phyloP scores from a whole-genome alignment of 2,113 vertebrate genomes.

The Dipodomys spectabilis region DNA sequence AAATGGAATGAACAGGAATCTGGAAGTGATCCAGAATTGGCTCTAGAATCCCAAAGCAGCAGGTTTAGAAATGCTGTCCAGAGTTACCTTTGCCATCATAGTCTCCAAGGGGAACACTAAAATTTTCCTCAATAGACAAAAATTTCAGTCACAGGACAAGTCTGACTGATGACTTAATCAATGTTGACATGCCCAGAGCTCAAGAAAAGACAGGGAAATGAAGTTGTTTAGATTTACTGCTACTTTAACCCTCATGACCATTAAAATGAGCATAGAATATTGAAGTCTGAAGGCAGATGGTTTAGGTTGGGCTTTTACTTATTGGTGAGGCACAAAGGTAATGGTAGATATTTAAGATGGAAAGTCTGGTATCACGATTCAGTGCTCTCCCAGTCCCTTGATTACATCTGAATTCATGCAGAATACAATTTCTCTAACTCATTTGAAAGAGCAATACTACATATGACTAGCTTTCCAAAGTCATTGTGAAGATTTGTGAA shows the following conservation, averaged over 20 bases:
- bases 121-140: slow-evolving; percentile 41
- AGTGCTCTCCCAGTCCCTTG: not conserved
- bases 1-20: slow-evolving; percentile 69
- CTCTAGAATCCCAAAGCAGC: slow-evolving; percentile 34
- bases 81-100: not conserved
- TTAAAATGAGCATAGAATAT: not conserved
- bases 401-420: not conserved
- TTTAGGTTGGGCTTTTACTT: not conserved
- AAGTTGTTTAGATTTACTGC: not conserved
- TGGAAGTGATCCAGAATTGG: slow-evolving; percentile 61
- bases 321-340: not conserved
- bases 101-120: not conserved
- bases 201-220: slow-evolving; percentile 11
- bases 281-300: slow-evolving; percentile 17
- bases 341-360: not conserved
- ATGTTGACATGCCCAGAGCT: not conserved
- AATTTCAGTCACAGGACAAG: slow-evolving; percentile 25
- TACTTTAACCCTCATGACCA: not conserved
- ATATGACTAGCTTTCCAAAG: slow-evolving; percentile 18
- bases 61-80: not conserved
- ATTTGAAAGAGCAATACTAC: not conserved
- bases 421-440: not conserved
- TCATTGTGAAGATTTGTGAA: not conserved
- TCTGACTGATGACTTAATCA: slow-evolving; percentile 9
- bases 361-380: not conserved